A percentile compares a stretch with the other conserved stretches of the same genome.
phyloP scores from a whole-genome alignment of 2,888 invertebrate genomes.

The Glomeris marginata region DNA sequence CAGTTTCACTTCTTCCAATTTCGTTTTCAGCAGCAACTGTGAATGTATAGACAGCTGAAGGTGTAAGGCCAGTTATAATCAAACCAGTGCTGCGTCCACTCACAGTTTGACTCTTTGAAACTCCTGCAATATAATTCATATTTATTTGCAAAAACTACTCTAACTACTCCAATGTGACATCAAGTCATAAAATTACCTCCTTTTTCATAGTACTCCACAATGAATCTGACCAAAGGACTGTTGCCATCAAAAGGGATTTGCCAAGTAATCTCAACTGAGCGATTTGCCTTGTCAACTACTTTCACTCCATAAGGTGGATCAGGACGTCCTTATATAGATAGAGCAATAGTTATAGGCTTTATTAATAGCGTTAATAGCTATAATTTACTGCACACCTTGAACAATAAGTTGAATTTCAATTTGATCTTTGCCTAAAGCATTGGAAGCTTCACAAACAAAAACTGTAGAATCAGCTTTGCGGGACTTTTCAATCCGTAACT shows the following conservation, averaged over 20 bases:
- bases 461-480: constrained; percentile 1
- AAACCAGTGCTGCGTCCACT: not conserved
- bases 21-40: constrained; percentile 8
- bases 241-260: constrained; percentile 7
- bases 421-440: constrained; percentile 4
- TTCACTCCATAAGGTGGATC: constrained; percentile 5
- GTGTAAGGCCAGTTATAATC: not conserved
- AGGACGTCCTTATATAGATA: constrained; percentile 6
- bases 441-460: constrained; percentile 1
- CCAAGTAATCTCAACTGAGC: constrained; percentile 4
- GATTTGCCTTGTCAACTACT: constrained; percentile 3
- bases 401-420: constrained; percentile 3
- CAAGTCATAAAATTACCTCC: not conserved
- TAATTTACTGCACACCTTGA: constrained; percentile 4
- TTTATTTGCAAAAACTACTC: too few relatives aligned
- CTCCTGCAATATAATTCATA: too few relatives aligned
- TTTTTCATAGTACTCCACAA: not conserved
- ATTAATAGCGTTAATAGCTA: too few relatives aligned
- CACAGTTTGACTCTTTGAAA: not conserved
- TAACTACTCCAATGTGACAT: too few relatives aligned
- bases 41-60: constrained; percentile 6
- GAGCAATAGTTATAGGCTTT: not conserved
- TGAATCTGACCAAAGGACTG: constrained; percentile 3
- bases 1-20: constrained; percentile 3
- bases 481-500: constrained; percentile 3